Evolutionary conservation across 2,113 vertebrate species (phyloP).

Genomic region (Danionella cerebrum): DNA sequence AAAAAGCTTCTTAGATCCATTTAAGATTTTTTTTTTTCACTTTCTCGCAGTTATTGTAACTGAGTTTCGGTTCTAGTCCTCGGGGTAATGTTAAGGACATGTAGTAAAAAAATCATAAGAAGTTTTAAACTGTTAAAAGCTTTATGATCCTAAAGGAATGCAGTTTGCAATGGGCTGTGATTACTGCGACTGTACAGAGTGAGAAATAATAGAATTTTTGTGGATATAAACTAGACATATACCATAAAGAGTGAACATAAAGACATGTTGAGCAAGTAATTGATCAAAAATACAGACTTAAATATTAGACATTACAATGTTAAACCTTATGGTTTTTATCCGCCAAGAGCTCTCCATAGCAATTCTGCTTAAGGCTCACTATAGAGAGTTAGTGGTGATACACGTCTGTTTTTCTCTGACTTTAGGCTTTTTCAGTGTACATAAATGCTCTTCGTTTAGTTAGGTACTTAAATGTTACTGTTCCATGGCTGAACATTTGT

Average conservation of each 20-base stretch:
- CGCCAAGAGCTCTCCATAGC: neutral
- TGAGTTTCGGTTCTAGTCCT: slow-evolving; percentile 39
- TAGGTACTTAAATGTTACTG: neutral
- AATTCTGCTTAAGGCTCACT: neutral
- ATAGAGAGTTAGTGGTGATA: neutral
- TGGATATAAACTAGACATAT: neutral
- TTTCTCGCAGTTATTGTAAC: slow-evolving; percentile 8
- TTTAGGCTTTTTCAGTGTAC: neutral
- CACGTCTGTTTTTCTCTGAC: neutral
- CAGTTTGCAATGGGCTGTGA: neutral
- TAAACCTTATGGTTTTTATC: neutral
- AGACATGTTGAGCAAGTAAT: neutral
- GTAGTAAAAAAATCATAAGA: neutral
- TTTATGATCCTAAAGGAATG: slow-evolving; percentile 6
- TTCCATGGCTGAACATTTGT: neutral
- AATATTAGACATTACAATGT: slow-evolving; percentile 7
- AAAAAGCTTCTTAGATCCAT: slow-evolving; percentile 52
- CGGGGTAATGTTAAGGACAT: slow-evolving; percentile 30
- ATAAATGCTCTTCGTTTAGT: neutral
- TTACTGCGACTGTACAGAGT: neutral
- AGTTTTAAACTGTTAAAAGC: neutral
- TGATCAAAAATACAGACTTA: neutral
- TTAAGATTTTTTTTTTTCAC: slow-evolving; percentile 29
- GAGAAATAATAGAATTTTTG: neutral
- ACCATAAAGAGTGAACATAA: neutral